Conservation (phyloP, 2,888 invertebrate genomes). For the Byasa hedistus region DNA sequence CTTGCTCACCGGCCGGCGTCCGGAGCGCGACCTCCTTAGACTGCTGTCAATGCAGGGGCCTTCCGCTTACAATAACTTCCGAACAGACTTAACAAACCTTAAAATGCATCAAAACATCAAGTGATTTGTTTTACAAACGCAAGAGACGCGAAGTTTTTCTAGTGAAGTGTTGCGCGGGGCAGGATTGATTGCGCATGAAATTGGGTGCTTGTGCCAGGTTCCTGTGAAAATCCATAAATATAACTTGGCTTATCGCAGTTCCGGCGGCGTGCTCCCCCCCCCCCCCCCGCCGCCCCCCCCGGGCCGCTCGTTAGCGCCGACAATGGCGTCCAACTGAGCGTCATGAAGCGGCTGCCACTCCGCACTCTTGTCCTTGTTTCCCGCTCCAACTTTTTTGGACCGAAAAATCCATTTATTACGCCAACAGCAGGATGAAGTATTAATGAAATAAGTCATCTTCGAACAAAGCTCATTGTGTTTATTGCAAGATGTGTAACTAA, state of each 20-base stretch:
- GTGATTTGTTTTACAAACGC: background rate
- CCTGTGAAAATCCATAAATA: background rate
- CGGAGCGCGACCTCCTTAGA: no score
- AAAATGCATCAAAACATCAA: background rate
- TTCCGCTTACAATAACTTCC: no score
- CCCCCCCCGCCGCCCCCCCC: no score
- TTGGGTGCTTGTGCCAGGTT: background rate
- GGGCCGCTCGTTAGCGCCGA: background rate
- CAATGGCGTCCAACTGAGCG: background rate
- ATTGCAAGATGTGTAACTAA: no score
- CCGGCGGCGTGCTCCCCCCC: no score
- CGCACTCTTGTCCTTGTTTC: background rate
- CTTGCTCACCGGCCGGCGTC: background rate
- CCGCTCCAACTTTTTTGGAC: background rate
- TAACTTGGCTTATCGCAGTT: background rate
- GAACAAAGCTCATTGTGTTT: no score
- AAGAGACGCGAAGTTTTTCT: background rate
- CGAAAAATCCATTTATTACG: background rate
- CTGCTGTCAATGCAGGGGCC: no score
- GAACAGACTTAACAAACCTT: no score
- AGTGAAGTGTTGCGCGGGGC: background rate
- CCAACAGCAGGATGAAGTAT: background rate
- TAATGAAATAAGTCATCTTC: no score
- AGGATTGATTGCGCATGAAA: background rate
- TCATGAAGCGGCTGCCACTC: background rate